Evolutionary conservation across 2,888 invertebrate genomes (phyloP).

Genomic region (Cinara cedri): DNA sequence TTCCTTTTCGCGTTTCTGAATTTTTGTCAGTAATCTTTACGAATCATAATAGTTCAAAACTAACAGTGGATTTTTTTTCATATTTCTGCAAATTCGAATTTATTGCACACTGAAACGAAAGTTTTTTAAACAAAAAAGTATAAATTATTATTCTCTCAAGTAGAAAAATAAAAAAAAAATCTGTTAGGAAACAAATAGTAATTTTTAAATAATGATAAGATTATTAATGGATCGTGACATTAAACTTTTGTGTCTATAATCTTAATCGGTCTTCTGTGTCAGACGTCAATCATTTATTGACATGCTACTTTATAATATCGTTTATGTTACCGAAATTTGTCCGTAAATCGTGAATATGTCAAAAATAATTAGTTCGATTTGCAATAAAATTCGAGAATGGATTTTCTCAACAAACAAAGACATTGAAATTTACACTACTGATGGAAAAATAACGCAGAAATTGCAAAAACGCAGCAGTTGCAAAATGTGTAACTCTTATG

Average conservation of each 20-base stretch:
- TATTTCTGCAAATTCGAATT: too few species aligned
- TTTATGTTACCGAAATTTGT: too few species aligned
- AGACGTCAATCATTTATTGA: too few species aligned
- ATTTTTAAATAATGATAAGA: background rate
- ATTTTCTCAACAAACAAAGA: background rate
- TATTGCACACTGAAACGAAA: too few species aligned
- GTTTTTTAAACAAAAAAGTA: too few species aligned
- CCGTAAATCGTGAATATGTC: background rate
- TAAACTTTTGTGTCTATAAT: constrained; percentile 9
- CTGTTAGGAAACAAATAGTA: too few species aligned
- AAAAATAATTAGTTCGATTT: background rate
- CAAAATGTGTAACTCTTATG: background rate
- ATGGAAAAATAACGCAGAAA: background rate
- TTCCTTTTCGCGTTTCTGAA: too few species aligned
- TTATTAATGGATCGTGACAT: background rate
- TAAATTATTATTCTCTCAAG: background rate
- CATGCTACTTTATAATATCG: background rate
- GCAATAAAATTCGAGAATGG: background rate
- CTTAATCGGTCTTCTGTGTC: background rate
- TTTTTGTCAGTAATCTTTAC: too few species aligned
- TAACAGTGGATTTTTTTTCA: too few species aligned
- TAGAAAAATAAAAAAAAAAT: too few species aligned
- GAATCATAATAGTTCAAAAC: too few species aligned
- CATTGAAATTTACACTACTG: background rate
- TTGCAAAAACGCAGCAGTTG: too few species aligned